phyloP scores from a whole-genome alignment of 1,140 invertebrate genomes.

The Contarinia nasturtii region DNA sequence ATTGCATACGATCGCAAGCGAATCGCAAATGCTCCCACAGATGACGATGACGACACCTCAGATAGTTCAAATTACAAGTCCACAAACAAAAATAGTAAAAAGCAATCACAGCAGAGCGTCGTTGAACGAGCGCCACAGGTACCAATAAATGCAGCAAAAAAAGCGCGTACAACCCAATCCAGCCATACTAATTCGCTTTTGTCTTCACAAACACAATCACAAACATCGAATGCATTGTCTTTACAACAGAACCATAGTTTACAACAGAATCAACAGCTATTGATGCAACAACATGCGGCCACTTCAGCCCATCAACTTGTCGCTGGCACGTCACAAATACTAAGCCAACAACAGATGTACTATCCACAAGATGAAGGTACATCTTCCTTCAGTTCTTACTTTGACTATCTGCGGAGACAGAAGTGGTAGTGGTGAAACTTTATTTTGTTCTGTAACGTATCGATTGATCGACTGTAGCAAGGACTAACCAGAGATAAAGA shows the following conservation, averaged over 20 bases:
- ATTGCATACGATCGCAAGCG: background rate
- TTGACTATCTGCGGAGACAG: slow-evolving; percentile 32
- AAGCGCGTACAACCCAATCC: background rate
- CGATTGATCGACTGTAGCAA: too few relatives aligned
- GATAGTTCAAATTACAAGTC: too few relatives aligned
- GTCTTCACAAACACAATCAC: background rate
- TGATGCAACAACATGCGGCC: too few relatives aligned
- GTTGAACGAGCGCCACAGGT: background rate
- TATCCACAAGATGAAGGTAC: slow-evolving; percentile 32
- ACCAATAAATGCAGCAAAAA: background rate
- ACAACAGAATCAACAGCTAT: background rate
- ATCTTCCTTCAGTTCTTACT: slow-evolving; percentile 23
- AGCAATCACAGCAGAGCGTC: background rate
- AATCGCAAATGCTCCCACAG: too few relatives aligned
- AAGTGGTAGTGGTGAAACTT: slow-evolving; percentile 33
- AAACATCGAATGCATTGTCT: background rate
- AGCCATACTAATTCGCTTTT: background rate
- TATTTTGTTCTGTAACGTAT: slow-evolving; percentile 6
- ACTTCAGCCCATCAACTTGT: too few relatives aligned
- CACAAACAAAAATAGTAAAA: background rate
- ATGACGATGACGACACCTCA: background rate
- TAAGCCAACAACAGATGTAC: slow-evolving; percentile 29
- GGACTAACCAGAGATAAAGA: too few relatives aligned
- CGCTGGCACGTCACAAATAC: slow-evolving; percentile 11
- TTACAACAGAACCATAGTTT: background rate